phyloP scores from a whole-genome alignment of 1,140 invertebrate genomes.

The Ostrea denselamellosa region DNA sequence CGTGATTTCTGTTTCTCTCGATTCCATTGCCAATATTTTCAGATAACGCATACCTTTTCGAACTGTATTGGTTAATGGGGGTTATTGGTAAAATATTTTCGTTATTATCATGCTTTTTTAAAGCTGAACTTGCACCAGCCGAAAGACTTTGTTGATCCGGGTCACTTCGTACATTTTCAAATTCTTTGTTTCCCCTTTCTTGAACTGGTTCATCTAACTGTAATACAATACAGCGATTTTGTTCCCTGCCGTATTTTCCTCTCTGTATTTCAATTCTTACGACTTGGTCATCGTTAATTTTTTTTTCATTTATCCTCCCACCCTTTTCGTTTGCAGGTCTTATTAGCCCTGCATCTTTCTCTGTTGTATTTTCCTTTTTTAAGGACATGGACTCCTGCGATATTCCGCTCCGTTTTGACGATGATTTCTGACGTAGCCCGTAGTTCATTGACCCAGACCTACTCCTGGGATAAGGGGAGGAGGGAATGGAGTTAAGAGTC shows the following conservation, averaged over 20 bases:
- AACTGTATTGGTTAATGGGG: no score
- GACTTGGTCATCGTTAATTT: background rate
- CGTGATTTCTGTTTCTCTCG: no score
- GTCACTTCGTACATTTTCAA: background rate
- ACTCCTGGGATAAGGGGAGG: background rate
- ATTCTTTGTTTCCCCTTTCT: background rate
- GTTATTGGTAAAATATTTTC: no score
- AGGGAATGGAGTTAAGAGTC: background rate
- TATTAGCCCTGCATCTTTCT: background rate
- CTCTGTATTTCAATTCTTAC: constrained; percentile 2
- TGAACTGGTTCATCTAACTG: background rate
- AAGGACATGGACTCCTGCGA: background rate
- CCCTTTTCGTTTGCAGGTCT: background rate
- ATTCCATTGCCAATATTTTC: no score
- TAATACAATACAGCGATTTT: background rate
- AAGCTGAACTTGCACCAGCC: background rate
- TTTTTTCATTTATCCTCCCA: background rate
- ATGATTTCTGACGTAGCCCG: background rate
- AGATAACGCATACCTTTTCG: no score
- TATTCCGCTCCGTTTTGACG: background rate
- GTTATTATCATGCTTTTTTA: no score
- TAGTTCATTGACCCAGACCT: background rate
- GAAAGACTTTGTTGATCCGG: background rate
- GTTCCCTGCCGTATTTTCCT: background rate
- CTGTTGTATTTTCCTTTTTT: background rate